Percentiles rank a stretch among this genome's conserved stretches.
phyloP scores from a whole-genome alignment of 53 echinoderm and acorn worm species.

The Arbacia lixula region DNA sequence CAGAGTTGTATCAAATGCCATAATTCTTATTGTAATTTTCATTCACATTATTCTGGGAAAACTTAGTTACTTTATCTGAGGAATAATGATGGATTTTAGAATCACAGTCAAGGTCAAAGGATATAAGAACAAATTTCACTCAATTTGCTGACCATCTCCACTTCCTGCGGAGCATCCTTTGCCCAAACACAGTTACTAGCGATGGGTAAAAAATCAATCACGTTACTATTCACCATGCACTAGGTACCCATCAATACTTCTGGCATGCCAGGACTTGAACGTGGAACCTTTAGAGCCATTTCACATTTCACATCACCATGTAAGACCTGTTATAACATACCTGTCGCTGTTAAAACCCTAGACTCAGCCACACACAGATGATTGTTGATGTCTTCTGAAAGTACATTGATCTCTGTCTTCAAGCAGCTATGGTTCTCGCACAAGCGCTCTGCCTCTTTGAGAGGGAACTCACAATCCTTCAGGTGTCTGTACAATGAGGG shows the following conservation, averaged over 20 bases:
- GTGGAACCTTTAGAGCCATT: no score
- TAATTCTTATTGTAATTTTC: not conserved
- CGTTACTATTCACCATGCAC: no score
- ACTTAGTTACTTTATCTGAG: not conserved
- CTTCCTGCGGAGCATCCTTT: no score
- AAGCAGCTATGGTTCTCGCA: not conserved
- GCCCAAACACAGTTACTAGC: no score
- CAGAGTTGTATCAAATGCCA: not conserved
- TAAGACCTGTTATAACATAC: not conserved
- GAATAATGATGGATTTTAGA: no score
- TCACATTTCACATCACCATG: no score
- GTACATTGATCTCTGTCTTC: not conserved
- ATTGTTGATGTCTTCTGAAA: constrained; percentile 21
- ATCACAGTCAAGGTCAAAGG: no score
- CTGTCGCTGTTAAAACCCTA: constrained; percentile 8
- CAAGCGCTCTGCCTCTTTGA: constrained; percentile 37
- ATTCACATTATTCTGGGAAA: not conserved
- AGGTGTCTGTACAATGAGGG: not conserved
- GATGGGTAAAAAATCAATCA: no score
- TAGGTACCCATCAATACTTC: no score
- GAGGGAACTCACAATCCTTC: constrained; percentile 36
- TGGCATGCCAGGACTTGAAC: no score
- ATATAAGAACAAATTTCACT: no score
- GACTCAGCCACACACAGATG: constrained; percentile 38
- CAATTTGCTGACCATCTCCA: no score